phyloP scores from a whole-genome alignment of 1,140 invertebrate genomes.

The Sitophilus oryzae region DNA sequence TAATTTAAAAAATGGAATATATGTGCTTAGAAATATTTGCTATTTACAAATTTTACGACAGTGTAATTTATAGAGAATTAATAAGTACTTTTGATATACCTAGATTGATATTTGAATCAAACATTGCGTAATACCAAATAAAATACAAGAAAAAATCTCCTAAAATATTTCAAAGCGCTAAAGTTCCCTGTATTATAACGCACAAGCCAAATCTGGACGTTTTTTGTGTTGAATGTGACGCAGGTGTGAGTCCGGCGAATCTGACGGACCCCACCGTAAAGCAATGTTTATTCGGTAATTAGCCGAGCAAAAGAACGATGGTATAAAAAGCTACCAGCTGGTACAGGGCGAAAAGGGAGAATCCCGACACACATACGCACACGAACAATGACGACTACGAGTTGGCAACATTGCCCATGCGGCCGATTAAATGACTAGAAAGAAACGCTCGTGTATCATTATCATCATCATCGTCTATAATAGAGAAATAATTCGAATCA shows the following conservation, averaged over 20 bases:
- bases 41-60: too few species aligned
- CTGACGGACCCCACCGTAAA: background rate
- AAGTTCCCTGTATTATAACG: too few species aligned
- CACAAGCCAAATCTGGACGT: too few species aligned
- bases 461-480: background rate
- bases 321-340: slow-evolving; percentile 19
- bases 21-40: too few species aligned
- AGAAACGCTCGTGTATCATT: background rate
- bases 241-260: slow-evolving; percentile 15
- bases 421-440: slow-evolving; percentile 14
- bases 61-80: too few species aligned
- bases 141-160: too few species aligned
- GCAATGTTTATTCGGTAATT: slow-evolving; percentile 17
- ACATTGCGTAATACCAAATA: too few species aligned
- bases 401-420: slow-evolving; percentile 1
- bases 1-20: too few species aligned
- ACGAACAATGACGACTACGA: background rate
- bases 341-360: background rate
- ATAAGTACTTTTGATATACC: too few species aligned
- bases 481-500: too few species aligned
- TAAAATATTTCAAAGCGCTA: too few species aligned
- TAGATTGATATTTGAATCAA: too few species aligned
- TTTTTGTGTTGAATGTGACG: slow-evolving; percentile 1
- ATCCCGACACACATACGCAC: slow-evolving; percentile 1
- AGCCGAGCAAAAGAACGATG: slow-evolving; percentile 6